phyloP scores from a whole-genome alignment of 37 sponge, comb jelly and placozoan genomes.

The Aplysina aerophoba region DNA sequence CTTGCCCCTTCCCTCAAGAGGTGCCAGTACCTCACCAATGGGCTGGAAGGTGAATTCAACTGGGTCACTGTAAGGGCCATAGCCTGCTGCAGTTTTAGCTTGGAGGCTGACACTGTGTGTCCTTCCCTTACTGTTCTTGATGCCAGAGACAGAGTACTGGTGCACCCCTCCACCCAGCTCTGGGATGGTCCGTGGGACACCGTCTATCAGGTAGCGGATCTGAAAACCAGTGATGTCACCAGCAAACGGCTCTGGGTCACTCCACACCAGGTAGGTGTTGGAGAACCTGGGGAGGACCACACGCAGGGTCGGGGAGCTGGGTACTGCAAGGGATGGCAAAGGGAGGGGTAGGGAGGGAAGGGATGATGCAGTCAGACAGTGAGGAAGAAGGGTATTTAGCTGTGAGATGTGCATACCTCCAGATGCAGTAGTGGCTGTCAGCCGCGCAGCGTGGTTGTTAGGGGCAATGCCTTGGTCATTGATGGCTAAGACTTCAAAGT shows the following conservation, averaged over 20 bases:
- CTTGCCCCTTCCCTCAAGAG: neutral
- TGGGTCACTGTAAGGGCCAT: slow-evolving; percentile 4
- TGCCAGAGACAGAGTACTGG: neutral
- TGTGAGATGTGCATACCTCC: neutral
- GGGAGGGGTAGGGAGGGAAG: too few species aligned
- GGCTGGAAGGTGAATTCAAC: neutral
- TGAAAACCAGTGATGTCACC: neutral
- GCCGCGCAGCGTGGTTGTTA: neutral
- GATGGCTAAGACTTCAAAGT: neutral
- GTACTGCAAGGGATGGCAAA: too few species aligned
- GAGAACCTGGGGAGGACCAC: too few species aligned
- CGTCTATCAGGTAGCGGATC: neutral
- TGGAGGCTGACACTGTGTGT: neutral
- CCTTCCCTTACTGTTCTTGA: neutral
- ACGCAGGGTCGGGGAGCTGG: too few species aligned
- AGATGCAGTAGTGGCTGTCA: neutral
- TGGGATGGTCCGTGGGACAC: neutral
- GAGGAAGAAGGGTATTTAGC: neutral
- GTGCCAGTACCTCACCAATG: neutral
- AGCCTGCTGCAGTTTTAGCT: neutral
- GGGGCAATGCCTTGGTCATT: slow-evolving; percentile 14
- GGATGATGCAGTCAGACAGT: neutral
- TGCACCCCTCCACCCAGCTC: neutral
- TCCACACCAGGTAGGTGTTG: too few species aligned
- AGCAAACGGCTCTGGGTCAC: neutral